phyloP scores from a whole-genome alignment of 2,888 invertebrate species.

The Idaea straminata region DNA sequence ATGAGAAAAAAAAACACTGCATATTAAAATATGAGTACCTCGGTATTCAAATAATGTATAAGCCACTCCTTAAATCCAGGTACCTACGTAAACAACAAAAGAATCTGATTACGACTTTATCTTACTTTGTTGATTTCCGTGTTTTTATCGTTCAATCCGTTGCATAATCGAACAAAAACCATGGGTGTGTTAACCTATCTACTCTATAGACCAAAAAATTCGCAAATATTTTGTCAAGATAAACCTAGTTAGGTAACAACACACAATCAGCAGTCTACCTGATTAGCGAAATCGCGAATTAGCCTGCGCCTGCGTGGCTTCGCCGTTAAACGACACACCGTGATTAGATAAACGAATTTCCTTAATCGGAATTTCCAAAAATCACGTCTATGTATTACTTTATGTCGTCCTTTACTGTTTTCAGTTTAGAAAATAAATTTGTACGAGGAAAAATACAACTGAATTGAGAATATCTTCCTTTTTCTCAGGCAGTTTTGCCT shows the following conservation, averaged over 20 bases:
- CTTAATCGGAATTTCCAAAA: not conserved
- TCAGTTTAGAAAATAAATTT: not conserved
- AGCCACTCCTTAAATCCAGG: not conserved
- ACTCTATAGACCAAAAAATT: not conserved
- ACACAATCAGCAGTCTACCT: not conserved
- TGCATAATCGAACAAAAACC: not conserved
- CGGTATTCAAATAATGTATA: not conserved
- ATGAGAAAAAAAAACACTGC: too few species aligned
- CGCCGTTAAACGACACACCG: not conserved
- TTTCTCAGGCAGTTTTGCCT: too few species aligned
- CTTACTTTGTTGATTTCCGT: not conserved
- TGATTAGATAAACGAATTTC: not conserved
- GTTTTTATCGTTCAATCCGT: not conserved
- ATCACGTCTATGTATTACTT: not conserved
- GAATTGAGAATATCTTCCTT: too few species aligned
- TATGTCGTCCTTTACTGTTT: not conserved
- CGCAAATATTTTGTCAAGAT: not conserved
- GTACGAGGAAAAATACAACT: not conserved
- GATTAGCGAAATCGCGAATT: not conserved
- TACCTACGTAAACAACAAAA: not conserved
- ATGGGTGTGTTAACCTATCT: not conserved
- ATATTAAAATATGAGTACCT: not conserved
- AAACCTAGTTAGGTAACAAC: constrained; percentile 1
- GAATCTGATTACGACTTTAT: not conserved
- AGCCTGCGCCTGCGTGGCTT: not conserved